Evolutionary conservation across 2,797 vertebrate genomes (phyloP), one percentile per base, ranked within the genome.

Genomic region (Tarsius wallacei): DNA sequence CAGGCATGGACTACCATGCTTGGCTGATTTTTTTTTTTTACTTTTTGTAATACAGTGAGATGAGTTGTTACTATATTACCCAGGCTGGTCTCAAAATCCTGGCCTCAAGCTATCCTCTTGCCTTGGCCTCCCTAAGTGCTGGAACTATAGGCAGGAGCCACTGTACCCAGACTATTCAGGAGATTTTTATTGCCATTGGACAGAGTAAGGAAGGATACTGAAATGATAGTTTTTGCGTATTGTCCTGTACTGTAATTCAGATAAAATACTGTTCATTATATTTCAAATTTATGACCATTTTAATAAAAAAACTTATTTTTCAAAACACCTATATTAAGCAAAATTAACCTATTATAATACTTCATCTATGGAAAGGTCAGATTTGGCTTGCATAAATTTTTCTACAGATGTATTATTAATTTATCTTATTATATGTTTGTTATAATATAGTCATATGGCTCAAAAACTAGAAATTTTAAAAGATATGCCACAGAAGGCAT

Each of bases 301-400:
- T 17, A 81, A 17, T 51, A 68, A 71, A 70, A 70, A 93, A 64
- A 14, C 2, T 57, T 26, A 36, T 57, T 77, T 95, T n/a, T 88
- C 36, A 89, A 83, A 81, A 68, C 1, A 90, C 64, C 24, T 47
- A 68, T 36, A 66, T 77, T 70, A 93, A 76, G 73, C 28, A 87
- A 87, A 93, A 81, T 78, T 93, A 84, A 36, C 17, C 13, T 85
- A 33, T 26, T 68, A 33, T 70, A 93, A 24, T 63, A 81, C 80
- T 92, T 94, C 80, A 47, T 88, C 16, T 63, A 19, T 47, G 24
- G 53, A 16, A 85, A 95, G 82, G 88, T 68, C 51, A 89, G 17
- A 42, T 93, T 89, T 94, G 31, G 80, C 81, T 93, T 94, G 36
- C 28, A 71, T 31, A 14, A 86, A 77, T 2, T 90, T 95, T 73